Conservation (phyloP, 1,140 invertebrate genomes). For the Riptortus pedestris region DNA sequence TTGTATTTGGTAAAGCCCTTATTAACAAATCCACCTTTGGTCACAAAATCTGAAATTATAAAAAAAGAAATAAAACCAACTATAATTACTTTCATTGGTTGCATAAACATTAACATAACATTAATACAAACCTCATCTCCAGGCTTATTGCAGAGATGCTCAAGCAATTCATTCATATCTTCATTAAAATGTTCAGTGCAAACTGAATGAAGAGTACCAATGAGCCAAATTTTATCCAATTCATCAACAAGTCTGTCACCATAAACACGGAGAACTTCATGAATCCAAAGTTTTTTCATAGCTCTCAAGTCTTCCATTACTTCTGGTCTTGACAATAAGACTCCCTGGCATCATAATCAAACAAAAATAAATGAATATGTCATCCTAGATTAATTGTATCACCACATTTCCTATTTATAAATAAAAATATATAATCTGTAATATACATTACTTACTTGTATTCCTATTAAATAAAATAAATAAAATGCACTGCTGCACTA, state of each 20-base stretch:
- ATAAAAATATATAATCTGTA: no score
- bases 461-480: no score
- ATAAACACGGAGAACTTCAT: conserved; percentile 87
- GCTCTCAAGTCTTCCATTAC: conserved; percentile 75
- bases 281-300: conserved; percentile 89
- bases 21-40: no score
- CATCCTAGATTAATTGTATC: no score
- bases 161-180: conserved; percentile 44
- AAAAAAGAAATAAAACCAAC: no score
- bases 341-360: conserved; percentile 67
- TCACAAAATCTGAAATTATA: no score
- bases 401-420: no score
- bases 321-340: conserved; percentile 83
- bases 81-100: no score
- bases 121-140: neutral
- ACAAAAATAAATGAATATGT: neutral
- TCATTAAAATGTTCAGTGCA: conserved; percentile 40
- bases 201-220: conserved; percentile 42
- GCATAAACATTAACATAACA: no score
- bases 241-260: conserved; percentile 84
- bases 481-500: no score
- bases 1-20: no score
- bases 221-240: conserved; percentile 70
- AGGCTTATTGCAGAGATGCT: conserved; percentile 27
- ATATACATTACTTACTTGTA: no score